These are phyloP conservation scores for Eonycteris spelaea DNA, from an alignment of 2,113 vertebrate genomes.

Conservation along the genomic window DNA sequence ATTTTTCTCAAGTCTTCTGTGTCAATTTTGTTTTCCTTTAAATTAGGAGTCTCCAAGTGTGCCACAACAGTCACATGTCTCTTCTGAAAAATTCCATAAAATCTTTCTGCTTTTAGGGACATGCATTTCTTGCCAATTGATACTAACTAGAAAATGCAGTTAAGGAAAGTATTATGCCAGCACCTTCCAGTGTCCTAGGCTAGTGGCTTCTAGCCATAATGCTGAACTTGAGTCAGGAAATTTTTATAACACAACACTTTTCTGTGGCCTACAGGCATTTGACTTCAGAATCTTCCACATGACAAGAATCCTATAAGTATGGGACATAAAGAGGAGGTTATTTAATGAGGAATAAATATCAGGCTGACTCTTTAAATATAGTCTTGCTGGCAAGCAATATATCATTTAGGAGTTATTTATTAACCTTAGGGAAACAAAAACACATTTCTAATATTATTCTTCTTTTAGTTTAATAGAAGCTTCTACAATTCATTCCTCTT, in stretches of 20 bases:
- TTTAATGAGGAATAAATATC: neutral
- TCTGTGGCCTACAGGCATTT: neutral
- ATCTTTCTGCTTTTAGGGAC: neutral
- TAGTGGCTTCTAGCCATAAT: neutral
- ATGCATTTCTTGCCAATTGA: neutral
- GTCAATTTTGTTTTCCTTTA: neutral
- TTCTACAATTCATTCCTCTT: neutral
- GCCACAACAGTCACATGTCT: neutral
- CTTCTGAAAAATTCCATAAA: neutral
- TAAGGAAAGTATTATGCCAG: neutral
- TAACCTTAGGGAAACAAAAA: neutral
- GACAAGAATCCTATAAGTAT: neutral
- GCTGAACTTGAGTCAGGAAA: neutral
- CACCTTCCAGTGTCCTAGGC: neutral
- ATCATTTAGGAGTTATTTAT: neutral
- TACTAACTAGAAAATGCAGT: neutral
- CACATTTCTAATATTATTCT: neutral
- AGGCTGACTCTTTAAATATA: neutral
- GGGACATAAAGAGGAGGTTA: neutral
- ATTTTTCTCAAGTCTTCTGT: neutral
- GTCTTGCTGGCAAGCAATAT: neutral
- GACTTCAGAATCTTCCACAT: neutral
- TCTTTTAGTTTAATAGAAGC: neutral
- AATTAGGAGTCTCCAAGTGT: neutral
- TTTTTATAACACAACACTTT: neutral